Conservation (phyloP, 2,888 invertebrate species). For the Kryphioiulus occultus region DNA sequence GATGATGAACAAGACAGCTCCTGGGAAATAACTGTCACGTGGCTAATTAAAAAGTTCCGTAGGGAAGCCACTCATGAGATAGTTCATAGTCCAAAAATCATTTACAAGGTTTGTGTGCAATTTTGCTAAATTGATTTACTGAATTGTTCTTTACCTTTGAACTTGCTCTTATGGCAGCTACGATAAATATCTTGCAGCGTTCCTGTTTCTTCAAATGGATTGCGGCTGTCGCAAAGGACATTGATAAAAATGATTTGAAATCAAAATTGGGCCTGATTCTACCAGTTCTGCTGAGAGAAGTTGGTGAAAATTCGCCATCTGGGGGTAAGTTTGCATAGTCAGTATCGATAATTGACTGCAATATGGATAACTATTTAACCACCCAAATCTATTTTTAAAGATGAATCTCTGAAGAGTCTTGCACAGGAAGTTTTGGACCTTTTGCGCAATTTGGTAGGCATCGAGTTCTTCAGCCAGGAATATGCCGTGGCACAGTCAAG, state of each 20-base stretch:
- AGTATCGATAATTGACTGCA: too few species aligned
- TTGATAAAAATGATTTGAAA: conserved; percentile 64
- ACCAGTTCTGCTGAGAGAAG: conserved; percentile 69
- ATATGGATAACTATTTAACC: not conserved
- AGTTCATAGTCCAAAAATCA: not conserved
- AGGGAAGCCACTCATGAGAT: not conserved
- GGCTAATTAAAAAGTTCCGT: conserved; percentile 37
- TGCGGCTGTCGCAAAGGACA: conserved; percentile 74
- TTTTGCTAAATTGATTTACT: not conserved
- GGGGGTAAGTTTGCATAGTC: not conserved
- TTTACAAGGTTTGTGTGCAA: not conserved
- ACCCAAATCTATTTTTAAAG: conserved; percentile 56
- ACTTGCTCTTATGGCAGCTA: not conserved
- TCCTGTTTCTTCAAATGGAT: conserved; percentile 83
- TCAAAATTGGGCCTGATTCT: conserved; percentile 70
- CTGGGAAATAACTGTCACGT: not conserved
- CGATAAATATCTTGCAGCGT: conserved; percentile 68
- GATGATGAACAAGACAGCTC: not conserved
- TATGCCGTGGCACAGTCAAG: not conserved
- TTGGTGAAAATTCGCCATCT: not conserved
- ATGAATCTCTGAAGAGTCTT: conserved; percentile 67
- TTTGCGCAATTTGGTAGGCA: conserved; percentile 77
- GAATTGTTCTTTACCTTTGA: not conserved
- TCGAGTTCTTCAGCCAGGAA: conserved; percentile 75
- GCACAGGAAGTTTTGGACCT: conserved; percentile 77